These are phyloP conservation scores for Trematomus loennbergii DNA, from an alignment of 2,113 vertebrate genomes.

Conservation along the genomic window DNA sequence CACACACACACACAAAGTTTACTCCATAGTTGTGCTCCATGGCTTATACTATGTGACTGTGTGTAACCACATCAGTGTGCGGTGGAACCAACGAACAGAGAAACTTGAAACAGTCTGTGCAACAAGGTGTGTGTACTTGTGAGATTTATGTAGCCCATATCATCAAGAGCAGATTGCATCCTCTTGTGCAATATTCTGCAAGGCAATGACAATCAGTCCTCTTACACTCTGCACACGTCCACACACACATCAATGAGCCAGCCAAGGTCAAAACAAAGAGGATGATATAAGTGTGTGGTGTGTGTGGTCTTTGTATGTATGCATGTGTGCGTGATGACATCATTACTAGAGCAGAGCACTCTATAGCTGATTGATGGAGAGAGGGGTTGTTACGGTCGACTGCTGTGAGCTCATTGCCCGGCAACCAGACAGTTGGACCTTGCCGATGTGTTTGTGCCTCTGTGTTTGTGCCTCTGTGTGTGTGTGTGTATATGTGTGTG, in stretches of 20 bases:
- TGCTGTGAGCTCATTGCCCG: conserved; percentile 67
- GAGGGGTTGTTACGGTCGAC: conserved; percentile 64
- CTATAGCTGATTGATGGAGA: conserved; percentile 72
- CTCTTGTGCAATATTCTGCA: conserved; percentile 36
- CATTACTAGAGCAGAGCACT: conserved; percentile 74
- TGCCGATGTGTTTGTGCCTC: conserved; percentile 11
- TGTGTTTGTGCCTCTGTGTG: conserved; percentile 13
- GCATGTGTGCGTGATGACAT: conserved; percentile 62
- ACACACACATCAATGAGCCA: conserved; percentile 20
- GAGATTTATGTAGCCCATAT: conserved; percentile 35
- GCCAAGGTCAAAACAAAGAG: conserved; percentile 69
- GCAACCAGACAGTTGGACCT: conserved; percentile 66
- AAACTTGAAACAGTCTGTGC: neutral
- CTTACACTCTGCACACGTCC: conserved; percentile 5
- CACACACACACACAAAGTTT: neutral
- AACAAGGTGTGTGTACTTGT: neutral
- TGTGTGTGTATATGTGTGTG: neutral
- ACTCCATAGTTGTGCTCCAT: neutral
- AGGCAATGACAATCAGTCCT: conserved; percentile 50
- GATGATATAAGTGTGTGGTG: conserved; percentile 48
- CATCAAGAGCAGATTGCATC: conserved; percentile 36
- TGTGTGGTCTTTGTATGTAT: conserved; percentile 13
- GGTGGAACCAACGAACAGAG: conserved; percentile 14
- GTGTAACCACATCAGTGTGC: conserved; percentile 26
- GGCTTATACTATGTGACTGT: neutral